A percentile compares a stretch with the other conserved stretches of the same genome.
These are phyloP conservation scores for Autographa gamma DNA, from an alignment of 2,888 invertebrate genomes.

Conservation along the genomic window DNA sequence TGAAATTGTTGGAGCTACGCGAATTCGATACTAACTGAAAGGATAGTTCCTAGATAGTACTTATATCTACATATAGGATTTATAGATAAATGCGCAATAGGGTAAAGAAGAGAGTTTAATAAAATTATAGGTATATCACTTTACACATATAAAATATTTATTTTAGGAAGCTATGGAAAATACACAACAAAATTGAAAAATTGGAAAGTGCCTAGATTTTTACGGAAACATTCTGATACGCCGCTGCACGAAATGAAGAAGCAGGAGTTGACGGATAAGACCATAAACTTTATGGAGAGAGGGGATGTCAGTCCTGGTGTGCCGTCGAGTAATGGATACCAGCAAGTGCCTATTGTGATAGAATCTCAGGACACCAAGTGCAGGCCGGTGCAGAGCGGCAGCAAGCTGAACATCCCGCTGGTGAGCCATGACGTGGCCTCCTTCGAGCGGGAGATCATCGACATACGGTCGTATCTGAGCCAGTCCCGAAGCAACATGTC, in stretches of 20 bases:
- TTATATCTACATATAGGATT: background rate
- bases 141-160: background rate
- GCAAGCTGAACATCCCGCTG: slow-evolving; percentile 83
- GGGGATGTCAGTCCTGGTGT: slow-evolving; percentile 68
- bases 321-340: slow-evolving; percentile 87
- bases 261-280: slow-evolving; percentile 78
- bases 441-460: slow-evolving; percentile 91
- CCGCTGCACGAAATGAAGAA: slow-evolving; percentile 84
- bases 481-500: slow-evolving; percentile 93
- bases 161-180: slow-evolving; percentile 89
- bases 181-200: slow-evolving; percentile 89
- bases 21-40: slow-evolving; percentile 19
- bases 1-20: slow-evolving; percentile 27
- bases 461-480: slow-evolving; percentile 92
- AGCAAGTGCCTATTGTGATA: slow-evolving; percentile 91
- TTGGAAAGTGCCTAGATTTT: slow-evolving; percentile 92
- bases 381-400: slow-evolving; percentile 71
- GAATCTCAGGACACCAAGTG: slow-evolving; percentile 86
- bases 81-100: background rate
- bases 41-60: background rate
- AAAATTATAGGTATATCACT: background rate
- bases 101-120: background rate
- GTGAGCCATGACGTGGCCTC: slow-evolving; percentile 84
- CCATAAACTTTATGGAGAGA: slow-evolving; percentile 76
- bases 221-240: slow-evolving; percentile 90